Evolutionary conservation across 2,797 vertebrate genomes (phyloP).

Genomic region (Pelochelys cantorii): DNA sequence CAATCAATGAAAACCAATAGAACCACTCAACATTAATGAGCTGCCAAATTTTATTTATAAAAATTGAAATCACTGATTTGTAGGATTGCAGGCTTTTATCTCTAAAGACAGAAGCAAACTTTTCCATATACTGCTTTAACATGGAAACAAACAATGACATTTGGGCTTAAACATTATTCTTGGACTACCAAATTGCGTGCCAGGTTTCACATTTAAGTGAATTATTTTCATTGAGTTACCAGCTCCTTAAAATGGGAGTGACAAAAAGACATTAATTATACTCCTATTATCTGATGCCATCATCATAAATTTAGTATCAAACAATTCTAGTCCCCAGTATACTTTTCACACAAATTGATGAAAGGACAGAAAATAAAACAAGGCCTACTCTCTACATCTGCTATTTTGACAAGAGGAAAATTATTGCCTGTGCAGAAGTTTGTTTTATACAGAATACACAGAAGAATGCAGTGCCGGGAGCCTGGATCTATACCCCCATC

Average conservation of each 20-base stretch:
- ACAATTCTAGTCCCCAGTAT: neutral
- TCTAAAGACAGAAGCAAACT: neutral
- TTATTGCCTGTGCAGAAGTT: neutral
- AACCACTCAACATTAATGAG: neutral
- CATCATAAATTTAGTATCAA: slow-evolving; percentile 35
- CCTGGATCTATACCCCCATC: neutral
- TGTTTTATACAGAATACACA: neutral
- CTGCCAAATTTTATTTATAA: neutral
- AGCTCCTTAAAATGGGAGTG: neutral
- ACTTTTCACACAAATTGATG: neutral
- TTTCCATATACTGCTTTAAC: neutral
- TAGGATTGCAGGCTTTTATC: neutral
- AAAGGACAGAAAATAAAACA: slow-evolving; percentile 9
- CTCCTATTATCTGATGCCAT: neutral
- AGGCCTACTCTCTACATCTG: neutral
- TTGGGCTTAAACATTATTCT: neutral
- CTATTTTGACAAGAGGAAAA: neutral
- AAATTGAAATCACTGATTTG: neutral
- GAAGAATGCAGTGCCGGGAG: neutral
- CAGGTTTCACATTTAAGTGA: neutral
- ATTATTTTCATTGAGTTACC: slow-evolving; percentile 2
- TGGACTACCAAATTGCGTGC: neutral
- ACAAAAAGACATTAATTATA: slow-evolving; percentile 25
- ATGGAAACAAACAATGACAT: neutral
- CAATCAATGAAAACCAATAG: neutral